phyloP scores from a whole-genome alignment of 2,888 invertebrate species.

The Glyphotaelius pellucidus region DNA sequence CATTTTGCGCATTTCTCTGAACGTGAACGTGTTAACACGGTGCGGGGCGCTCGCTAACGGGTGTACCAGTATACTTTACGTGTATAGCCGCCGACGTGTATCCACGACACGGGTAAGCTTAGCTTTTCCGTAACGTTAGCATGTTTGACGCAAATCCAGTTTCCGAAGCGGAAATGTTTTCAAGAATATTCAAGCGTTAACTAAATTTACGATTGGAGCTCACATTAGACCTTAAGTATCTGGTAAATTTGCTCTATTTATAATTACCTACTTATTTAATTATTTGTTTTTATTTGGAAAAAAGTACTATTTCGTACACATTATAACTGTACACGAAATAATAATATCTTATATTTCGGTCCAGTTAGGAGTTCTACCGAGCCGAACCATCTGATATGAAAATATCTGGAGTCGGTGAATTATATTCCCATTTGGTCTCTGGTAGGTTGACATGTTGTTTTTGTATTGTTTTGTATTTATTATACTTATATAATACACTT shows the following conservation, averaged over 20 bases:
- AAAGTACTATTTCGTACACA: too few relatives aligned
- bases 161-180: constrained; percentile 40
- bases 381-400: too few relatives aligned
- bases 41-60: not conserved
- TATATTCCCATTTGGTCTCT: too few relatives aligned
- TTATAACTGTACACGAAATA: too few relatives aligned
- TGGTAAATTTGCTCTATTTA: not conserved
- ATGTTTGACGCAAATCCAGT: constrained; percentile 12
- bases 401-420: too few relatives aligned
- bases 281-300: too few relatives aligned
- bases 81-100: not conserved
- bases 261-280: not conserved
- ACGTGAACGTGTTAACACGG: not conserved
- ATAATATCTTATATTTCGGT: too few relatives aligned
- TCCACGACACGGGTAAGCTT: not conserved
- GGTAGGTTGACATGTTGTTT: too few relatives aligned
- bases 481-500: too few relatives aligned
- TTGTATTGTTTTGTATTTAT: too few relatives aligned
- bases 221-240: not conserved
- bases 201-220: constrained; percentile 5
- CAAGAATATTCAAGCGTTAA: constrained; percentile 31
- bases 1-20: not conserved
- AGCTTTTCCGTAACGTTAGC: constrained; percentile 18
- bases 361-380: too few relatives aligned
- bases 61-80: not conserved